These are phyloP conservation scores for Meda fulgida DNA, from an alignment of 2,797 vertebrate genomes.

Conservation along the genomic window DNA sequence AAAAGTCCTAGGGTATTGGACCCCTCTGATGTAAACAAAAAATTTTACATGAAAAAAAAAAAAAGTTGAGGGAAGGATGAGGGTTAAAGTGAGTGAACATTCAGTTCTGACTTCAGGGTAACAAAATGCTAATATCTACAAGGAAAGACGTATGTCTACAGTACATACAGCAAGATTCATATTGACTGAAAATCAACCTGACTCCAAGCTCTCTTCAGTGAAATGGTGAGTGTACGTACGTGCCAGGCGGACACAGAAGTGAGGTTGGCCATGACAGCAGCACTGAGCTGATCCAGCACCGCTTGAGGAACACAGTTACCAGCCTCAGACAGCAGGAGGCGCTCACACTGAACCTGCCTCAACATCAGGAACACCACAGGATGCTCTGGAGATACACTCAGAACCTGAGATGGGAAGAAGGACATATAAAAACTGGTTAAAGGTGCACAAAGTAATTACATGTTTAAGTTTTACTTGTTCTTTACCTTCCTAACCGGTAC, in stretches of 20 bases:
- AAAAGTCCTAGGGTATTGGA: too few species aligned
- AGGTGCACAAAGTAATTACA: background rate
- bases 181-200: background rate
- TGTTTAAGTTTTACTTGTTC: background rate
- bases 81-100: too few species aligned
- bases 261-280: conserved; percentile 85
- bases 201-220: background rate
- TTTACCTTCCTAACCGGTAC: background rate
- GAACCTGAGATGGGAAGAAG: conserved; percentile 74
- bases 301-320: conserved; percentile 79
- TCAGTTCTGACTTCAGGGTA: too few species aligned
- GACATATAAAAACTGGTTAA: background rate
- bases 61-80: too few species aligned
- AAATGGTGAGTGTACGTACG: conserved; percentile 72
- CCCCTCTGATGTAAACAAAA: too few species aligned
- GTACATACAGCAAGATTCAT: background rate
- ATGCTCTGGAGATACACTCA: conserved; percentile 85
- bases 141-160: background rate
- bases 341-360: conserved; percentile 91
- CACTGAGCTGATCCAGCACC: conserved; percentile 86
- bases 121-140: too few species aligned
- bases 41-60: too few species aligned
- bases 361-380: conserved; percentile 84
- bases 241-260: conserved; percentile 90
- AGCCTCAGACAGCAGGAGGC: conserved; percentile 78